phyloP scores from a whole-genome alignment of 2,113 vertebrate genomes.

The Choloepus hoffmanni region DNA sequence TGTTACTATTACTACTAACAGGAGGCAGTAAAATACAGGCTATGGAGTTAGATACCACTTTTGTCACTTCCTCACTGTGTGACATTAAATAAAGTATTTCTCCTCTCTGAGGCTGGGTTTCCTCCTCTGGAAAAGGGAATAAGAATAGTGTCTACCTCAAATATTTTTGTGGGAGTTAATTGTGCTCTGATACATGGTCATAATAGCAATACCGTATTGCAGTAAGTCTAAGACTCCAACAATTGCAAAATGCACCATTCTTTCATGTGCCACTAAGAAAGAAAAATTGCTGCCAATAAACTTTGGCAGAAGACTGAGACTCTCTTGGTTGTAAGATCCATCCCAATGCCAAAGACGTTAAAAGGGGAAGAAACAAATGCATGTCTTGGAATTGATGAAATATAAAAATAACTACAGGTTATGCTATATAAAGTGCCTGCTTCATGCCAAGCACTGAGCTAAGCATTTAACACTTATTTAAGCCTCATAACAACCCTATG shows the following conservation, averaged over 20 bases:
- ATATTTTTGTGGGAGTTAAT: not conserved
- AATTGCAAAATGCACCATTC: rapidly evolving
- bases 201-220: rapidly evolving
- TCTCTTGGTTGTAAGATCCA: not conserved
- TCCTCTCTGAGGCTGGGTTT: not conserved
- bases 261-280: not conserved
- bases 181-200: not conserved
- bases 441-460: not conserved
- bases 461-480: not conserved
- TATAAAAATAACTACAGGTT: not conserved
- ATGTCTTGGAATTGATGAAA: not conserved
- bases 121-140: not conserved
- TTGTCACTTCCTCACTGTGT: not conserved
- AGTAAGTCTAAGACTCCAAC: not conserved
- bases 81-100: not conserved
- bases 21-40: not conserved
- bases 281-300: not conserved
- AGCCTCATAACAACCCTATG: not conserved
- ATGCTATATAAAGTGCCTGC: not conserved
- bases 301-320: not conserved
- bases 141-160: not conserved
- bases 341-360: not conserved
- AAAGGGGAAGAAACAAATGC: not conserved
- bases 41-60: not conserved
- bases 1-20: not conserved